Percentiles rank a stretch among this genome's conserved stretches.
Conservation (phyloP, 2,888 invertebrate genomes). For the Carterocephalus palaemon region DNA sequence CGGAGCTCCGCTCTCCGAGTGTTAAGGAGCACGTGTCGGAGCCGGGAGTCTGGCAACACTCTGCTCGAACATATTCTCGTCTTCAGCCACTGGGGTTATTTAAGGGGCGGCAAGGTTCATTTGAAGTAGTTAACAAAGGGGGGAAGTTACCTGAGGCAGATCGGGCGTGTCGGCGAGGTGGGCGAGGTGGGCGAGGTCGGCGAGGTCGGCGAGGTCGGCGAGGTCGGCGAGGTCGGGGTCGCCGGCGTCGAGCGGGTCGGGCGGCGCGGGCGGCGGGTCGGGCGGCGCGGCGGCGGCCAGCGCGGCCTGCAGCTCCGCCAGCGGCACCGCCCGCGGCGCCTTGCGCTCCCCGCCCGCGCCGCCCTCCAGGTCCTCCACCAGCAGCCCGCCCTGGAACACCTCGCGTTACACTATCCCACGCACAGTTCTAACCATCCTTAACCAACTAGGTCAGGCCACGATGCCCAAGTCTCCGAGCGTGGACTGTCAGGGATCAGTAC, state of each 20-base stretch:
- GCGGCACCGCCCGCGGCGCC: conserved; percentile 44
- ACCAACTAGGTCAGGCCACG: no score
- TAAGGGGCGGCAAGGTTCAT: conserved; percentile 27
- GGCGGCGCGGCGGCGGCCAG: conserved; percentile 48
- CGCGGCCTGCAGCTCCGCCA: conserved; percentile 59
- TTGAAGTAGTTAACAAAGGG: conserved; percentile 6
- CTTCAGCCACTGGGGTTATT: no score
- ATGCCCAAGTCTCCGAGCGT: no score
- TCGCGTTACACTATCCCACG: no score
- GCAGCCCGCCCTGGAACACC: conserved; percentile 44
- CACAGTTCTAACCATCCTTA: no score
- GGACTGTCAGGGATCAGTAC: no score
- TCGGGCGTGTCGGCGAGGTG: no score
- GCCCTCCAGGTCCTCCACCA: conserved; percentile 54
- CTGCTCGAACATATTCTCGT: no score
- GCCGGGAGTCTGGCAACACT: no score
- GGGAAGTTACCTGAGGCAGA: background rate
- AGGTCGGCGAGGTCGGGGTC: conserved; percentile 17
- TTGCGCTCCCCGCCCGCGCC: conserved; percentile 28
- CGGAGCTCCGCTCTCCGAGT: no score
- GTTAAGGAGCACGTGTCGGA: no score
- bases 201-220: conserved; percentile 22
- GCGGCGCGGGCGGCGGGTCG: conserved; percentile 31
- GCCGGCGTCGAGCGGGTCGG: conserved; percentile 28
- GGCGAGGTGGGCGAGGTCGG: no score